Base-by-base conservation (phyloP, 1,140 invertebrate genomes). In the Psilanteris sp. region DNA sequence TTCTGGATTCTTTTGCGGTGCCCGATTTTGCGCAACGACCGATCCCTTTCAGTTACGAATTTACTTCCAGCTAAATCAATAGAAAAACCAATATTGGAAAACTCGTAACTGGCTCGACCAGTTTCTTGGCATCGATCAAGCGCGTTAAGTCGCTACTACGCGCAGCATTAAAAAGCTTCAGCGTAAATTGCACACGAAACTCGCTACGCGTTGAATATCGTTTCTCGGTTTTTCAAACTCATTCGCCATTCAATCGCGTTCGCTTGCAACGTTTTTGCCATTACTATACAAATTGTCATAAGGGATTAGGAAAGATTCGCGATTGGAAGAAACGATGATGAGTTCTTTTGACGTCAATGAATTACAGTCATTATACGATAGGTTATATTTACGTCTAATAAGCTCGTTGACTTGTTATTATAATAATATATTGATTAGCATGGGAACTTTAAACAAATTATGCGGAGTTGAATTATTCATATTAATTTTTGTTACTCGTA, bases 11-110 rank as follows among this genome's bases (percentile, higher is more conserved):
- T 75, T 67, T 16, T 26, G 44, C 61, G 61, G 61, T 59, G 61
- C 71, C 71, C 44, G 59, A 18, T 31, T 67, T 74, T 74, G 71
- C 61, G 70, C 70, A 73, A 73, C 34, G 10, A 54, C 37, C 31
- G 61, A 74, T 74, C 61, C 71, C 61, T 74, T 74, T 67, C 61
- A 74, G 71, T 67, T 61, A 61, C 71, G 71, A 74, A 74, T 74
- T 74, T 74, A 44, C 71, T 66, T 74, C 71, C 54, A 74, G 71
- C 61, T 43, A 74, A 66, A 61, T 61, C 61, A 67, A 67, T 67
- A 54, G 52, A 67, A 74, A 74, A 74, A 61, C 44, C 59, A 43
- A 74, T 74, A 74, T 67, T 74, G 54, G 61, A 66, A 67, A 67
- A 74, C 29, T 74, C 36, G 61, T 48, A 74, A 67, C 71, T 67